Evolutionary conservation across 2,797 vertebrate genomes (phyloP), one percentile per base, ranked within the genome.

Genomic region (Acrossocheilus wenchowensis): DNA sequence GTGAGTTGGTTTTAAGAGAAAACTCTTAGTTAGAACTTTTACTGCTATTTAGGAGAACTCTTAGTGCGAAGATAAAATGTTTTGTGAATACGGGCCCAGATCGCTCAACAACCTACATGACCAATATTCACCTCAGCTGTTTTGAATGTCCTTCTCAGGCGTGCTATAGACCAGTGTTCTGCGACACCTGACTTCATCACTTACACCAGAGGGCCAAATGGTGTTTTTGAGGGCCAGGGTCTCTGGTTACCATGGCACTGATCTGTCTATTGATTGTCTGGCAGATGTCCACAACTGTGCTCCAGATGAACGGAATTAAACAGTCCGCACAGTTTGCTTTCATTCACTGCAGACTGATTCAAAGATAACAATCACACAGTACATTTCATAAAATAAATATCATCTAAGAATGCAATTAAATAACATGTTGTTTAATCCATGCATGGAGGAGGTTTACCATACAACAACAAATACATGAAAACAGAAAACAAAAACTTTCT

Each of bases 281-380:
- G 82, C 92, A 94, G 90, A 88, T 91, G 91, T 88, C 41, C 88
- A 91, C 90, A 92, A 91, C 92, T 88, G 86, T 86, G 84, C 52
- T 36, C 23, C 87, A 86, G 86, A 87, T 78, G 81, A 17, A 48
- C 36, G 11, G 43, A 48, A 68, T 81, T 23, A 68, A 64, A 62
- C 71, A 45, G 10, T 26, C 26, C 39, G 62, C 71, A 60, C 36
- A 60, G n/a, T 54, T 82, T 60, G 10, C 14, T 26, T 26, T 83
- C n/a, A n/a, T 23, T 9, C 39, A 48, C 10, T 26, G 41, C 36
- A 82, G 23, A 43, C 15, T n/a, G 30, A 66, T 66, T 45, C 60
- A 48, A 64, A 80, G 17, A 17, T 23, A 11, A 48, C 69, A 34
- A 43, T 26, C 3, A 23, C 80, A 52, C 66, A 36, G 66, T 21